Conservation (phyloP, 2,113 vertebrate species). For the Neolamprologus falcicula region DNA sequence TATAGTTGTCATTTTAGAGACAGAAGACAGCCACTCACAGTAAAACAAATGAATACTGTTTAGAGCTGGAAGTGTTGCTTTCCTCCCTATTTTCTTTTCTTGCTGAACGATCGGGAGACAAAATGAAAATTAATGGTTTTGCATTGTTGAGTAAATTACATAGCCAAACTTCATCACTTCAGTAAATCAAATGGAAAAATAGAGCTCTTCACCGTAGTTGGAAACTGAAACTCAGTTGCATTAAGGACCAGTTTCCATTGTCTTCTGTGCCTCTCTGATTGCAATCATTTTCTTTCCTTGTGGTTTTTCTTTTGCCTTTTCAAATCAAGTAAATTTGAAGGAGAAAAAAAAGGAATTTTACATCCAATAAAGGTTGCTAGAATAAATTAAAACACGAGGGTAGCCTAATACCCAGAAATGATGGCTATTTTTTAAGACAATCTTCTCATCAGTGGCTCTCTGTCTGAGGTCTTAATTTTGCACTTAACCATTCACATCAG, state of each 20-base stretch:
- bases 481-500: not conserved
- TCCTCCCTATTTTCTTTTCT: not conserved
- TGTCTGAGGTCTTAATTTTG: not conserved
- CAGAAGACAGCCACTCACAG: not conserved
- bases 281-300: not conserved
- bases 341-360: not conserved
- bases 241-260: not conserved
- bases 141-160: not conserved
- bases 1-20: conserved; percentile 18
- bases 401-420: not conserved
- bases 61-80: not conserved
- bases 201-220: not conserved
- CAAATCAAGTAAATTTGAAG: not conserved
- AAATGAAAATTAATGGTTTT: conserved; percentile 47
- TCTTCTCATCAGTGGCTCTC: not conserved
- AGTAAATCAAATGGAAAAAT: conserved; percentile 35
- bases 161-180: conserved; percentile 8
- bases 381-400: not conserved
- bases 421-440: not conserved
- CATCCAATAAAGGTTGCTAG: not conserved
- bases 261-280: not conserved
- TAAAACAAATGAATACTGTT: conserved; percentile 22
- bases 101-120: conserved; percentile 31
- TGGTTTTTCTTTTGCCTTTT: not conserved
- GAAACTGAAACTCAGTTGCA: not conserved